Conservation (phyloP, 1,140 invertebrate species). For the Geopemphigus sp. region DNA sequence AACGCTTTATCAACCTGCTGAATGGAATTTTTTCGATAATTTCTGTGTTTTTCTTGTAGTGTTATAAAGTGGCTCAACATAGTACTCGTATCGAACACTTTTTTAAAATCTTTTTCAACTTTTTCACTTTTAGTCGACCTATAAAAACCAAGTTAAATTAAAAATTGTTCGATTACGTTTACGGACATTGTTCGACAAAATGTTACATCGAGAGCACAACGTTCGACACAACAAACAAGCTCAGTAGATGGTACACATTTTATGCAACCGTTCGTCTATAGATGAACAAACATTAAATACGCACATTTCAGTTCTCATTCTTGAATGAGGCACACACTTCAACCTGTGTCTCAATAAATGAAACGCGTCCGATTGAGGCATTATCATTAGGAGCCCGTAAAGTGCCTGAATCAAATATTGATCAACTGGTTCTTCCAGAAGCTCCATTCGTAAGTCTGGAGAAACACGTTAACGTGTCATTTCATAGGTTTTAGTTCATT, state of each 20-base stretch:
- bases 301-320: conserved; percentile 4
- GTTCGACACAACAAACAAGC: neutral
- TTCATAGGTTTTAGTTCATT: neutral
- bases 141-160: neutral
- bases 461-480: conserved; percentile 53
- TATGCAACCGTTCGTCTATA: too few relatives aligned
- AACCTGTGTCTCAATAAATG: conserved; percentile 81
- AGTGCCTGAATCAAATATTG: conserved; percentile 79
- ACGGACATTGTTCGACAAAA: too few relatives aligned
- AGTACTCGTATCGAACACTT: conserved; percentile 19
- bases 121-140: conserved; percentile 17
- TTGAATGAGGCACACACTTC: conserved; percentile 77
- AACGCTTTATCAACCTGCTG: conserved; percentile 22
- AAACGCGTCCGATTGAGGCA: conserved; percentile 97
- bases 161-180: neutral
- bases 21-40: neutral
- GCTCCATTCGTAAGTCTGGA: conserved; percentile 84
- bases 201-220: too few relatives aligned
- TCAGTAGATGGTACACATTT: neutral
- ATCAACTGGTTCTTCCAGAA: conserved; percentile 78
- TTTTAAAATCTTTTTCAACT: conserved; percentile 1
- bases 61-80: conserved; percentile 42
- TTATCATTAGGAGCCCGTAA: conserved; percentile 94
- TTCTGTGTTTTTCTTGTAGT: conserved; percentile 49
- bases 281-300: neutral